Evolutionary conservation across 2,113 vertebrate genomes (phyloP).

Genomic region (Geococcyx californianus): DNA sequence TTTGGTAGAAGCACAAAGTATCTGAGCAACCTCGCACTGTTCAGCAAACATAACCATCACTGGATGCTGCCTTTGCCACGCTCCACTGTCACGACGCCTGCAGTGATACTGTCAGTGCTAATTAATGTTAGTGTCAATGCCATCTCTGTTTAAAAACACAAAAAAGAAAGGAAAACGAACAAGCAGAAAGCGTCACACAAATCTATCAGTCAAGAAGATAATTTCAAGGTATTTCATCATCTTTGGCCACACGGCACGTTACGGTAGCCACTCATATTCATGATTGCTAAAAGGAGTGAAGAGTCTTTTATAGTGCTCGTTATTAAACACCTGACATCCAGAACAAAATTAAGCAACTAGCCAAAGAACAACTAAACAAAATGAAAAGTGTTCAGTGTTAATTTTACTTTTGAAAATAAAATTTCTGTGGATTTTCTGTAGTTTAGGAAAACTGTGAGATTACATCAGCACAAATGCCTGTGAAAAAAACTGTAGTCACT

Average conservation of each 20-base stretch:
- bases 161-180: not conserved
- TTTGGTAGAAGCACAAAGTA: not conserved
- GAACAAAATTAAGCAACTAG: not conserved
- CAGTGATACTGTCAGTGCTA: conserved; percentile 31
- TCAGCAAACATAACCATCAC: not conserved
- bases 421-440: not conserved
- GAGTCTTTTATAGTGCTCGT: not conserved
- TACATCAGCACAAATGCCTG: not conserved
- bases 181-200: not conserved
- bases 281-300: not conserved
- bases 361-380: not conserved
- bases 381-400: not conserved
- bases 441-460: not conserved
- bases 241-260: not conserved
- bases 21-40: not conserved
- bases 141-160: not conserved
- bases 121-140: conserved; percentile 6
- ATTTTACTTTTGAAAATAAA: not conserved
- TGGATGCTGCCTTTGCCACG: not conserved
- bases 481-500: conserved; percentile 20
- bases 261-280: not conserved
- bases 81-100: conserved; percentile 10
- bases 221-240: not conserved
- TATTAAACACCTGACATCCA: not conserved
- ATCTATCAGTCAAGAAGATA: not conserved